phyloP scores from a whole-genome alignment of 1,140 invertebrate species.

The Copidosoma floridanum region DNA sequence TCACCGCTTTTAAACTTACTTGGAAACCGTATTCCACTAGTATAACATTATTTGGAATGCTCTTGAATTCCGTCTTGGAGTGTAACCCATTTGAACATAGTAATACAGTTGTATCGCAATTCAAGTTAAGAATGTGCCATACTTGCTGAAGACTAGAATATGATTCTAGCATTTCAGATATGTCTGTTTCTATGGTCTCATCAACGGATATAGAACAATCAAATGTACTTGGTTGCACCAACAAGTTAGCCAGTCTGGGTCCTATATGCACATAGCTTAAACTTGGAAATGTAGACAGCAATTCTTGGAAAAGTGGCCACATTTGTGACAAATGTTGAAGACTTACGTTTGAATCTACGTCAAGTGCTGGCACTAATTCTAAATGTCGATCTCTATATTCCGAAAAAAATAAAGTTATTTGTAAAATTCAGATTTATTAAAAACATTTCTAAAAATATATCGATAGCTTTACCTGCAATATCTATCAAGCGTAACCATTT shows the following conservation, averaged over 20 bases:
- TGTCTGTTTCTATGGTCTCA: slow-evolving; percentile 55
- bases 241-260: slow-evolving; percentile 61
- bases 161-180: slow-evolving; percentile 53
- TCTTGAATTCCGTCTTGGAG: slow-evolving; percentile 48
- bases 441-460: slow-evolving; percentile 10
- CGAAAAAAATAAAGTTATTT: slow-evolving; percentile 19
- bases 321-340: slow-evolving; percentile 60
- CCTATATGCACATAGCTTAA: slow-evolving; percentile 64
- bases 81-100: slow-evolving; percentile 62
- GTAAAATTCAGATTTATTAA: slow-evolving; percentile 1
- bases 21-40: slow-evolving; percentile 68
- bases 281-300: slow-evolving; percentile 53
- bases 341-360: slow-evolving; percentile 60
- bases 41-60: slow-evolving; percentile 61
- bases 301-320: slow-evolving; percentile 61
- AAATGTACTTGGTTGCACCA: slow-evolving; percentile 54
- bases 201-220: slow-evolving; percentile 48
- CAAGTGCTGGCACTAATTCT: slow-evolving; percentile 63
- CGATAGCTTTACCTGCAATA: slow-evolving; percentile 61
- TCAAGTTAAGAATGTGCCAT: slow-evolving; percentile 60
- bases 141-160: slow-evolving; percentile 54
- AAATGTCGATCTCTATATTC: slow-evolving; percentile 49
- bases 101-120: slow-evolving; percentile 58
- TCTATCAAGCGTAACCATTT: slow-evolving; percentile 65
- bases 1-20: slow-evolving; percentile 55